Evolutionary conservation across 2,113 vertebrate genomes (phyloP).

Genomic region (Grantiella picta): DNA sequence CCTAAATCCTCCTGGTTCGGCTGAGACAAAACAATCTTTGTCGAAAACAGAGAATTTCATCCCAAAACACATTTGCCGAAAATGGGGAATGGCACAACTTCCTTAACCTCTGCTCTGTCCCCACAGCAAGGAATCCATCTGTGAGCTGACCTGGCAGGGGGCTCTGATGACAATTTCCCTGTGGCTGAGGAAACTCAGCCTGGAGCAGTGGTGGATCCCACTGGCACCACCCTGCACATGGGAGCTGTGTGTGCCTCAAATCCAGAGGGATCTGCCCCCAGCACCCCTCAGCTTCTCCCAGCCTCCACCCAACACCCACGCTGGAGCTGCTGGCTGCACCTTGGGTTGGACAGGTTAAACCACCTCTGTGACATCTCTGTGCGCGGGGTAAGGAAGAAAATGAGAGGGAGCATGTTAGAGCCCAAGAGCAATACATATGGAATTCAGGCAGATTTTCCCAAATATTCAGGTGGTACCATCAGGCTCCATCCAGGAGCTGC

Average conservation of each 20-base stretch:
- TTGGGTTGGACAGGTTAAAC: background rate
- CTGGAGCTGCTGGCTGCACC: background rate
- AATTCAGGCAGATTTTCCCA: constrained; percentile 24
- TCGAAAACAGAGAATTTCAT: background rate
- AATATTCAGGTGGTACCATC: background rate
- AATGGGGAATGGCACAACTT: background rate
- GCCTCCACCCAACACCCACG: background rate
- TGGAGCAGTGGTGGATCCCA: background rate
- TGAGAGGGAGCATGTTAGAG: background rate
- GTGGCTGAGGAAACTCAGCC: background rate
- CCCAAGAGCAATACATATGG: background rate
- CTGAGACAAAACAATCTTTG: background rate
- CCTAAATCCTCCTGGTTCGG: background rate
- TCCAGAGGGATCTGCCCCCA: background rate
- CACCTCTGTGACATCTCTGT: background rate
- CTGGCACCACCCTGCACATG: rapidly evolving
- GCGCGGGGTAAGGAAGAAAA: background rate
- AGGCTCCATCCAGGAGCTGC: background rate
- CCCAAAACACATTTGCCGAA: background rate
- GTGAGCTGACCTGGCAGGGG: background rate
- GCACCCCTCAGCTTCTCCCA: background rate
- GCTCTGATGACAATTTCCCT: background rate
- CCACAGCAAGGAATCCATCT: background rate
- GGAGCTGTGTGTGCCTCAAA: background rate
- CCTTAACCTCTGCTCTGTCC: background rate